Conservation (phyloP, 2,888 invertebrate species). For the Apamea anceps region DNA sequence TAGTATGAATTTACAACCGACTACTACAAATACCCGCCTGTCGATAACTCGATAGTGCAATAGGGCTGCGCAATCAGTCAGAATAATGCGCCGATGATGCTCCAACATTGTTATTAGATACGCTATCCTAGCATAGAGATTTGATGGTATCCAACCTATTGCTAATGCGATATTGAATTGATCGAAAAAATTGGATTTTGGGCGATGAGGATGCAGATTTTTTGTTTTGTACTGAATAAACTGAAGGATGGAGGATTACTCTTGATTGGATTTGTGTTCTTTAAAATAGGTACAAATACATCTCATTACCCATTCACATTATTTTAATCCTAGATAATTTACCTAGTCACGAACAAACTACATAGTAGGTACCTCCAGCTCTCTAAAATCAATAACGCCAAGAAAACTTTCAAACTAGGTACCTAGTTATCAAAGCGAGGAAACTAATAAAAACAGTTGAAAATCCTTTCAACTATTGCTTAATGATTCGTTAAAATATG, state of each 20-base stretch:
- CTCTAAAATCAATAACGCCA: slow-evolving; percentile 40
- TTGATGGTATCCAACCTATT: slow-evolving; percentile 63
- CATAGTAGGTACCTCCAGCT: neutral
- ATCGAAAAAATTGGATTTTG: slow-evolving; percentile 40
- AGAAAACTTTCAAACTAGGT: slow-evolving; percentile 48
- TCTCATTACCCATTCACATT: neutral
- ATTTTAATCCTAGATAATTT: neutral
- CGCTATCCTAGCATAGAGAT: slow-evolving; percentile 71
- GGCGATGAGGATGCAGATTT: slow-evolving; percentile 38
- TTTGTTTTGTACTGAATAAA: slow-evolving; percentile 23
- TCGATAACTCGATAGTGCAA: slow-evolving; percentile 71
- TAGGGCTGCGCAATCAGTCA: slow-evolving; percentile 82
- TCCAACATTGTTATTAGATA: slow-evolving; percentile 75
- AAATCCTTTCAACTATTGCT: slow-evolving; percentile 71
- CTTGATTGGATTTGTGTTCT: slow-evolving; percentile 16
- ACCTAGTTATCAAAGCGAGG: slow-evolving; percentile 36
- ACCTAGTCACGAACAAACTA: slow-evolving; percentile 4
- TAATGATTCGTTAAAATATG: slow-evolving; percentile 79
- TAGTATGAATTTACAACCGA: slow-evolving; percentile 57
- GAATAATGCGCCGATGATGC: slow-evolving; percentile 80
- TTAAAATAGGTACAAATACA: neutral
- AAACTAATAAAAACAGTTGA: slow-evolving; percentile 57
- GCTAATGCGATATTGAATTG: slow-evolving; percentile 55
- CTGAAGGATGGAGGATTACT: neutral
- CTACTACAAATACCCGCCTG: slow-evolving; percentile 52